These are phyloP conservation scores for Botia almorhae DNA, from an alignment of 2,797 vertebrate species.

Conservation along the genomic window DNA sequence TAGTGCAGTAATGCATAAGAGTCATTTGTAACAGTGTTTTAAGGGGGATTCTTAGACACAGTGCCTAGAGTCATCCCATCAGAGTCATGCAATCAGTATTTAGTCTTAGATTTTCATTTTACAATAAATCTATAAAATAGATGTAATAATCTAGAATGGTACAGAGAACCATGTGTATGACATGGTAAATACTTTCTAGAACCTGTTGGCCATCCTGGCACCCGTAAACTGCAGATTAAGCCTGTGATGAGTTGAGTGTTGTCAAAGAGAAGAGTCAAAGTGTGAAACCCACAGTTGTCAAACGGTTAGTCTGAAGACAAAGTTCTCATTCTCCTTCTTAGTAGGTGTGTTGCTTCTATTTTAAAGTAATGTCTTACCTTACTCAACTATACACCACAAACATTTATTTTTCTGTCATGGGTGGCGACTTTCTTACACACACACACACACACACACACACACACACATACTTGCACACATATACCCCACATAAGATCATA, in stretches of 20 bases:
- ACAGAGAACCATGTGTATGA: background rate
- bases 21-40: too few relatives aligned
- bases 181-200: background rate
- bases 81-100: too few relatives aligned
- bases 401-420: too few relatives aligned
- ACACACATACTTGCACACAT: too few relatives aligned
- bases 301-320: background rate
- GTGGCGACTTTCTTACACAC: too few relatives aligned
- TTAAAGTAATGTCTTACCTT: conserved; percentile 1
- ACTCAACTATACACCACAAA: background rate
- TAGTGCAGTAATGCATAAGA: too few relatives aligned
- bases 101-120: too few relatives aligned
- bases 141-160: too few relatives aligned
- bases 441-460: too few relatives aligned
- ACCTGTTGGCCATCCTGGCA: background rate
- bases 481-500: background rate
- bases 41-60: too few relatives aligned
- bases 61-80: too few relatives aligned
- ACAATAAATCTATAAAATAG: too few relatives aligned
- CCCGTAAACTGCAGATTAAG: background rate
- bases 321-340: conserved; percentile 2
- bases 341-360: conserved; percentile 4
- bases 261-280: background rate
- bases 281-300: background rate
- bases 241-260: background rate